phyloP scores from a whole-genome alignment of 1,140 invertebrate species.

The Papilio polytes region DNA sequence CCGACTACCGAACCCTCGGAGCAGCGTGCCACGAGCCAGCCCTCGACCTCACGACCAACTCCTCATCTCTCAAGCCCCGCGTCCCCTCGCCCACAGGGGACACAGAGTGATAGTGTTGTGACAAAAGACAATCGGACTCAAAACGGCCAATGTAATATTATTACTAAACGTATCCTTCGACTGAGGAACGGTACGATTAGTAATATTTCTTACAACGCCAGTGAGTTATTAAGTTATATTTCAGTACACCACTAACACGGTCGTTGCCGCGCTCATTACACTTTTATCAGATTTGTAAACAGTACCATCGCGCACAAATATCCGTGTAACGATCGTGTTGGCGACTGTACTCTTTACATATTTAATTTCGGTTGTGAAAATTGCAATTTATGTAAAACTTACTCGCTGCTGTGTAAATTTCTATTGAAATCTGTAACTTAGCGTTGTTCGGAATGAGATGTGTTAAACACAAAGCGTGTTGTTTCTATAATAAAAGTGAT shows the following conservation, averaged over 20 bases:
- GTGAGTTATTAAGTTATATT: slow-evolving; percentile 74
- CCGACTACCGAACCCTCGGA: not conserved
- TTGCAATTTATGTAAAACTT: slow-evolving; percentile 81
- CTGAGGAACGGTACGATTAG: slow-evolving; percentile 46
- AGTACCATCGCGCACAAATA: slow-evolving; percentile 18
- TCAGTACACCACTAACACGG: slow-evolving; percentile 43
- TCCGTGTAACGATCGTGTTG: slow-evolving; percentile 42
- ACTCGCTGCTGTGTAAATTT: slow-evolving; percentile 76
- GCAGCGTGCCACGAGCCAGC: slow-evolving; percentile 58
- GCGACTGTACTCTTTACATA: slow-evolving; percentile 74
- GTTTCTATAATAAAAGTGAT: slow-evolving; percentile 72
- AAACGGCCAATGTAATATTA: slow-evolving; percentile 51
- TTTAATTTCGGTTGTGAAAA: slow-evolving; percentile 84
- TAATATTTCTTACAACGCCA: slow-evolving; percentile 64
- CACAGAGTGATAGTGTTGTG: slow-evolving; percentile 77
- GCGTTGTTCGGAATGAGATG: slow-evolving; percentile 67
- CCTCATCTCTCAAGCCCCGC: slow-evolving; percentile 56
- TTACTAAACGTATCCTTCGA: slow-evolving; percentile 52
- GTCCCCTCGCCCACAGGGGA: slow-evolving; percentile 56
- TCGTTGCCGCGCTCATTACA: slow-evolving; percentile 6
- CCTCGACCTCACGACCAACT: slow-evolving; percentile 63
- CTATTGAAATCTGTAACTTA: slow-evolving; percentile 72
- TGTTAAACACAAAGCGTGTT: slow-evolving; percentile 77
- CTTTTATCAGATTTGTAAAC: not conserved
- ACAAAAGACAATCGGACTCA: slow-evolving; percentile 64